Evolutionary conservation across 2,113 vertebrate species (phyloP).

Genomic region (Oxygymnocypris stewartii): DNA sequence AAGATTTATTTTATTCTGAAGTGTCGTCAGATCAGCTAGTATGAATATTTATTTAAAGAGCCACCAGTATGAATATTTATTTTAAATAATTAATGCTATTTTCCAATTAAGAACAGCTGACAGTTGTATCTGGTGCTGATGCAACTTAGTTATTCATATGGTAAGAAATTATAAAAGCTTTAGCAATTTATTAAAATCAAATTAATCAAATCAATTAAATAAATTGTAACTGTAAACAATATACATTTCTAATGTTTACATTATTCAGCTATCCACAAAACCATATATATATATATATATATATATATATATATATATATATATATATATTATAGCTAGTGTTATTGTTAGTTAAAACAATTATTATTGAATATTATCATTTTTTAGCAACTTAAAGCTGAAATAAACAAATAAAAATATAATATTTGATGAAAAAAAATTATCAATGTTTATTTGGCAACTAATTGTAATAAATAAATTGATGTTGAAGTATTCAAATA

Average conservation of each 20-base stretch:
- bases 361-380: background rate
- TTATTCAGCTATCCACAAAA: too few species aligned
- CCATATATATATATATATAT: too few species aligned
- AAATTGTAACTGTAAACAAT: background rate
- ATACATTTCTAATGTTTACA: background rate
- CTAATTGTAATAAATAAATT: background rate
- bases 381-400: background rate
- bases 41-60: background rate
- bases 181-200: background rate
- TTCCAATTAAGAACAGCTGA: background rate
- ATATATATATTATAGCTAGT: background rate
- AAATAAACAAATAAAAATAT: background rate
- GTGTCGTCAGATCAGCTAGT: background rate
- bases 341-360: background rate
- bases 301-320: too few species aligned
- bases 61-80: background rate
- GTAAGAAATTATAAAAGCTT: too few species aligned
- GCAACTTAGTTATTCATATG: background rate
- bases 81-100: background rate
- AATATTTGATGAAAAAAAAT: background rate
- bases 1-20: background rate
- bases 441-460: background rate
- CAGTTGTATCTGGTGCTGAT: background rate
- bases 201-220: background rate
- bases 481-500: background rate